Conservation (phyloP, 2,113 vertebrate genomes). For the Daboia siamensis region DNA sequence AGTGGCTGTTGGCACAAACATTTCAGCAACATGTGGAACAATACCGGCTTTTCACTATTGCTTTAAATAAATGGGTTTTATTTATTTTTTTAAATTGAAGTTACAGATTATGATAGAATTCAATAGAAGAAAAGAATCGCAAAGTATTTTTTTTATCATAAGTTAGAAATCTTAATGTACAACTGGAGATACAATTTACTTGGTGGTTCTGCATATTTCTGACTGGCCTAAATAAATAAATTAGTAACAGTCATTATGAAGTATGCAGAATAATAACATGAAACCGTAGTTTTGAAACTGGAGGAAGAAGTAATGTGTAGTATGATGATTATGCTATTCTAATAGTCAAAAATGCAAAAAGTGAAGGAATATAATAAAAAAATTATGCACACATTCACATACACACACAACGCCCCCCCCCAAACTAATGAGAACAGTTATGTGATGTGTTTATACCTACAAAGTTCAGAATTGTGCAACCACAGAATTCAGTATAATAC, state of each 20-base stretch:
- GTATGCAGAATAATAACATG: not conserved
- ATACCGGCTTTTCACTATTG: not conserved
- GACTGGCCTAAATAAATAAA: not conserved
- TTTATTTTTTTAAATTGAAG: not conserved
- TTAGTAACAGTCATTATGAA: not conserved
- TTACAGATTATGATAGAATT: not conserved
- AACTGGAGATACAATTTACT: not conserved
- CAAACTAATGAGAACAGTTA: not conserved
- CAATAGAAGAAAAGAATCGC: not conserved
- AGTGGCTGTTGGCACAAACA: not conserved
- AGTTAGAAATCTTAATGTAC: not conserved
- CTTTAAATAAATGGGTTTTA: not conserved
- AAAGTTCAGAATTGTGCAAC: not conserved
- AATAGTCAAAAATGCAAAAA: not conserved
- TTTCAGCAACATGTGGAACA: not conserved
- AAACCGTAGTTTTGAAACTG: not conserved
- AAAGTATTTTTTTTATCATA: not conserved
- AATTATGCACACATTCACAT: not conserved
- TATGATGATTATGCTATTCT: not conserved
- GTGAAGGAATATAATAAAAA: not conserved
- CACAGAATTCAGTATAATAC: not conserved
- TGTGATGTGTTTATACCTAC: not conserved
- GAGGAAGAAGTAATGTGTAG: not conserved
- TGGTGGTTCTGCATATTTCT: not conserved
- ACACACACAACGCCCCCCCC: not conserved